Conservation (phyloP, 1,140 invertebrate species). For the Littorina saxatilis region DNA sequence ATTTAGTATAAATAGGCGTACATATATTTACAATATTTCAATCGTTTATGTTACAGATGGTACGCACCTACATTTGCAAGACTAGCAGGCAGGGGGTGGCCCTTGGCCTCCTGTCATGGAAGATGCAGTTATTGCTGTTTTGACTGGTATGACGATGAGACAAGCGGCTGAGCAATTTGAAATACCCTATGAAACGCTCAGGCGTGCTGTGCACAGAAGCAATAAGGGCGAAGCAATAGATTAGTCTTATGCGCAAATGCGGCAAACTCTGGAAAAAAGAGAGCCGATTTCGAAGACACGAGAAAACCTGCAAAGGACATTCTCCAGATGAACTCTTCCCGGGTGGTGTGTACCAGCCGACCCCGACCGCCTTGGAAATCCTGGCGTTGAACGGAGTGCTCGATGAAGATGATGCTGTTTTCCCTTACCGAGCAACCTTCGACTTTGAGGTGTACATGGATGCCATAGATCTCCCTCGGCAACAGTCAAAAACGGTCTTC, state of each 20-base stretch:
- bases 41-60: too few relatives aligned
- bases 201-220: too few relatives aligned
- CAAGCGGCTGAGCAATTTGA: too few relatives aligned
- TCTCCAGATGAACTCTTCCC: not conserved
- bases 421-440: not conserved
- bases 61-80: too few relatives aligned
- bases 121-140: too few relatives aligned
- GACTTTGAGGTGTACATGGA: conserved; percentile 18
- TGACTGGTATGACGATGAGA: too few relatives aligned
- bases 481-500: not conserved
- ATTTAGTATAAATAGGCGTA: too few relatives aligned
- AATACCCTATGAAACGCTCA: too few relatives aligned
- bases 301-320: not conserved
- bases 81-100: too few relatives aligned
- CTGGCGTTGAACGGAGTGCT: not conserved
- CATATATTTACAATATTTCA: too few relatives aligned
- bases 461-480: not conserved
- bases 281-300: not conserved
- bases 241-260: not conserved
- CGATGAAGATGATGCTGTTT: not conserved
- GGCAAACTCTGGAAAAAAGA: not conserved
- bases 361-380: not conserved
- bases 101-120: too few relatives aligned
- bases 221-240: not conserved
- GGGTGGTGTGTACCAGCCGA: conserved; percentile 3